A percentile compares a stretch with the other conserved stretches of the same genome.
Conservation (phyloP, 2,888 invertebrate genomes). For the Lasioglossum zephyrum region DNA sequence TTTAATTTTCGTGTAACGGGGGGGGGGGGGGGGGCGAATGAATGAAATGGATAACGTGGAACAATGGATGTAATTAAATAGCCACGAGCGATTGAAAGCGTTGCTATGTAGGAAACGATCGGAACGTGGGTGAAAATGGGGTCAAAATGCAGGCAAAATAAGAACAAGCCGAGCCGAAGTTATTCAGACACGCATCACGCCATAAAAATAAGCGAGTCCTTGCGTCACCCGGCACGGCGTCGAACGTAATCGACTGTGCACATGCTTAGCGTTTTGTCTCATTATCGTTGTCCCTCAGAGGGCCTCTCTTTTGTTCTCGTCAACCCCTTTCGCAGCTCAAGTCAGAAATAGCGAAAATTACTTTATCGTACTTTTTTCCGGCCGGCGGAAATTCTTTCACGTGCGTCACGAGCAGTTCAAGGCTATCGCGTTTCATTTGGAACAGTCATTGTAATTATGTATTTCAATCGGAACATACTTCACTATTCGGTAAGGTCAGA, state of each 20-base stretch:
- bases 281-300: conserved; percentile 27
- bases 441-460: conserved; percentile 7
- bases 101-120: conserved; percentile 4
- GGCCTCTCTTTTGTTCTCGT: conserved; percentile 54
- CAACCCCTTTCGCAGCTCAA: conserved; percentile 38
- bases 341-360: conserved; percentile 54
- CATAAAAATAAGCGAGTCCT: conserved; percentile 63
- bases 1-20: not conserved
- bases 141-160: conserved; percentile 42
- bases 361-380: conserved; percentile 46
- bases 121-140: conserved; percentile 19
- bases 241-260: conserved; percentile 65
- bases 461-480: not conserved
- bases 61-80: not conserved
- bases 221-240: conserved; percentile 52
- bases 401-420: conserved; percentile 39
- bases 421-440: conserved; percentile 25
- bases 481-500: not conserved
- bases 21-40: not conserved
- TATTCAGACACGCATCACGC: conserved; percentile 50
- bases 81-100: not conserved
- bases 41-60: not conserved
- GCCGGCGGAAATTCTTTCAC: conserved; percentile 49
- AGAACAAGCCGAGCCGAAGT: conserved; percentile 49
- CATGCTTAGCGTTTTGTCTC: conserved; percentile 54